Conservation (phyloP, 2,113 vertebrate species). For the Acanthisitta chloris region DNA sequence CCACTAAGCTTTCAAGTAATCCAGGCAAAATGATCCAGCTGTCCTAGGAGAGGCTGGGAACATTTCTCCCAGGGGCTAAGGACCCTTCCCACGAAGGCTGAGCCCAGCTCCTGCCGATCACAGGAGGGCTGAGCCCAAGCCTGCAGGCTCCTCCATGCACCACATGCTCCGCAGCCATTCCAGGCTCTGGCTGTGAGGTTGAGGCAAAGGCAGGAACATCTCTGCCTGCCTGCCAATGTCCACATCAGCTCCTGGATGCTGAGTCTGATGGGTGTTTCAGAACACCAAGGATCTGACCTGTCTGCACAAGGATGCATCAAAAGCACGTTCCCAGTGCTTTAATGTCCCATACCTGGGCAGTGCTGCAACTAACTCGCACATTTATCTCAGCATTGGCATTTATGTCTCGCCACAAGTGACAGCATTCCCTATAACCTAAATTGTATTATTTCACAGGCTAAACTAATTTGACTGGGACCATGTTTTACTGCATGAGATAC, state of each 20-base stretch:
- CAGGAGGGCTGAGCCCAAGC: neutral
- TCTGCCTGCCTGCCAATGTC: neutral
- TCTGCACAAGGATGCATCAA: neutral
- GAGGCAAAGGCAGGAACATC: neutral
- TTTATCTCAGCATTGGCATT: neutral
- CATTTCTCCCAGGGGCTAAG: neutral
- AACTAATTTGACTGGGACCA: neutral
- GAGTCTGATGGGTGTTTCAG: neutral
- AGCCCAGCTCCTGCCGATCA: neutral
- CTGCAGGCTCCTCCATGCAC: neutral
- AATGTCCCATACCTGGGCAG: neutral
- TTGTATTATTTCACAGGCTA: neutral
- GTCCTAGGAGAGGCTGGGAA: neutral
- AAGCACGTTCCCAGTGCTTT: neutral
- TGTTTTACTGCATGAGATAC: neutral
- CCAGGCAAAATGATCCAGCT: neutral
- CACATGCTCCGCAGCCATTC: rapidly evolving
- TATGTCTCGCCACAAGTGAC: neutral
- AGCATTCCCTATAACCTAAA: neutral
- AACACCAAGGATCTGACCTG: neutral
- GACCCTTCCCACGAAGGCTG: neutral
- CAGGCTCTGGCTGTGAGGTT: too few species aligned
- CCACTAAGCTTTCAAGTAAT: neutral
- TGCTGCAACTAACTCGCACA: rapidly evolving
- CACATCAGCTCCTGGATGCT: neutral